Percentiles rank a stretch among this genome's conserved stretches.
phyloP scores from a whole-genome alignment of 2,113 vertebrate species.

The Neopipo cinnamomea region DNA sequence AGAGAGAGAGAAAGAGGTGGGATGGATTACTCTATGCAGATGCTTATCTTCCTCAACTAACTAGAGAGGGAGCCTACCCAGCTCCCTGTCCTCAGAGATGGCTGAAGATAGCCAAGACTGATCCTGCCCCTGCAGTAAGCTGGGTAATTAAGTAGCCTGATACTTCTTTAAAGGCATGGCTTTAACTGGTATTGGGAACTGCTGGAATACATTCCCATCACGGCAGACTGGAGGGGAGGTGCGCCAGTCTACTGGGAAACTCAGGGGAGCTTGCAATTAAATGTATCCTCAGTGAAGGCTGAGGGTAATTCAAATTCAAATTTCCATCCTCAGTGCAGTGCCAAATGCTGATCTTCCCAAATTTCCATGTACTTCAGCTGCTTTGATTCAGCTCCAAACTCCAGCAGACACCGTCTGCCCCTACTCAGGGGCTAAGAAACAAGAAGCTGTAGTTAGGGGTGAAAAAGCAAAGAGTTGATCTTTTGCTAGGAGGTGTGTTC shows the following conservation, averaged over 20 bases:
- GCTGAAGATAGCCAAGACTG: neutral
- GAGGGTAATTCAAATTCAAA: neutral
- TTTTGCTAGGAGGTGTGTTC: neutral
- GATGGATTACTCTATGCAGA: constrained; percentile 31
- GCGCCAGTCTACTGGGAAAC: neutral
- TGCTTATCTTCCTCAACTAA: constrained; percentile 13
- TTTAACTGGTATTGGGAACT: neutral
- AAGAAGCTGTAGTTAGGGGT: neutral
- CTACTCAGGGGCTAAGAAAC: neutral
- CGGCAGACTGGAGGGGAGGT: neutral
- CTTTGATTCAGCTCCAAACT: constrained; percentile 9
- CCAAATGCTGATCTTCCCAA: neutral
- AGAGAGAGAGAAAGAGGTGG: neutral
- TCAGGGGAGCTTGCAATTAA: neutral
- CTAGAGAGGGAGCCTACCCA: neutral
- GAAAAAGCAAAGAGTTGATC: neutral
- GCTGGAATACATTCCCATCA: neutral
- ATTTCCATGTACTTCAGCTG: neutral
- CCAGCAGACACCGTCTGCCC: neutral
- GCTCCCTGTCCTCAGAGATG: neutral
- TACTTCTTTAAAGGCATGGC: neutral
- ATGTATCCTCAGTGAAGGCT: neutral
- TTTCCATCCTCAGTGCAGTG: neutral
- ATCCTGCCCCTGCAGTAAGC: neutral
- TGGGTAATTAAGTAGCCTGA: neutral